phyloP scores from a whole-genome alignment of 2,113 vertebrate species.

The Pristiophorus japonicus region DNA sequence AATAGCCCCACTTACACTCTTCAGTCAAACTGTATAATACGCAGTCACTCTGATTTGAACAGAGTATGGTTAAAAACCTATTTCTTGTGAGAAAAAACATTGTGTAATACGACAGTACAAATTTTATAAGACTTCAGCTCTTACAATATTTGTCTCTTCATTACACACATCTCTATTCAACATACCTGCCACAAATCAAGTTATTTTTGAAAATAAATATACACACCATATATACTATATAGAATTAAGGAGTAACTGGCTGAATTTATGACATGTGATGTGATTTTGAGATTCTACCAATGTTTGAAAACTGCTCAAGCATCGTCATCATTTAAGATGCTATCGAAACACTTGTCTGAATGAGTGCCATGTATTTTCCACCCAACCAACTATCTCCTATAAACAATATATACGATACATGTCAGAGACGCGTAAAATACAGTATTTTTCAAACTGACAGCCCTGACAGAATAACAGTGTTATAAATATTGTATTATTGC shows the following conservation, averaged over 20 bases:
- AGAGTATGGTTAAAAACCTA: neutral
- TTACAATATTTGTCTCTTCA: neutral
- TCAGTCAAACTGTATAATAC: neutral
- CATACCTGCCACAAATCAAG: neutral
- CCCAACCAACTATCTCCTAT: neutral
- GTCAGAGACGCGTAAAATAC: neutral
- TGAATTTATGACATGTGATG: neutral
- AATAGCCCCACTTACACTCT: neutral
- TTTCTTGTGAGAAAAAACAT: neutral
- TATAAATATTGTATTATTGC: neutral
- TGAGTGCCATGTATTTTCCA: neutral
- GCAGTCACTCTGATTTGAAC: neutral
- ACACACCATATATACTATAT: neutral
- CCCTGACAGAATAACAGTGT: neutral
- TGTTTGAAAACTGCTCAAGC: neutral
- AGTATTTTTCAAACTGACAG: neutral
- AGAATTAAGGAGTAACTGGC: neutral
- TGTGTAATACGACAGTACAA: neutral
- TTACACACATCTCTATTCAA: no score
- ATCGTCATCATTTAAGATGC: neutral
- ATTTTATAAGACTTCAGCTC: neutral
- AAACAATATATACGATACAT: neutral
- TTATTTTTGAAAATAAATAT: neutral
- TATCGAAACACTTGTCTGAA: neutral
- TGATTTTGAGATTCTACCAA: neutral